Conservation (phyloP, 2,113 vertebrate species). For the Pseudois nayaur region DNA sequence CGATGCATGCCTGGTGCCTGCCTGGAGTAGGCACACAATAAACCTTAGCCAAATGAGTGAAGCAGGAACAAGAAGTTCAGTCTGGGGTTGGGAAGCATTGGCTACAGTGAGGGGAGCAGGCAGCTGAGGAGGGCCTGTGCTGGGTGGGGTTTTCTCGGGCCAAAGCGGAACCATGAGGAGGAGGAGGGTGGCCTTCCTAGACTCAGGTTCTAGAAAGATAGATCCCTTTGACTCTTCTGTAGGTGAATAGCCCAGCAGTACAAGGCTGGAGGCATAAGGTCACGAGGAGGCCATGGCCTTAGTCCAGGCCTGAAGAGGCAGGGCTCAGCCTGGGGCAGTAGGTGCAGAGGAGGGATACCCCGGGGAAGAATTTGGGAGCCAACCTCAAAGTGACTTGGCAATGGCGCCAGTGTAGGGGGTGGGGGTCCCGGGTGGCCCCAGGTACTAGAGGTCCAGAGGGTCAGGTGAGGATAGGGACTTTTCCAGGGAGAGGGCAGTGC, state of each 20-base stretch:
- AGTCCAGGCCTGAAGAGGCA: not conserved
- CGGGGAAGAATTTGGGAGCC: not conserved
- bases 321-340: not conserved
- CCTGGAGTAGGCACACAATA: fast-evolving
- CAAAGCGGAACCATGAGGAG: not conserved
- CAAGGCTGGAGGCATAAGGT: not conserved
- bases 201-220: not conserved
- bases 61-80: not conserved
- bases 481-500: not conserved
- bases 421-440: not conserved
- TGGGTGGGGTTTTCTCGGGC: not conserved
- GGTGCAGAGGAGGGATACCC: not conserved
- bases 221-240: not conserved
- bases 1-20: not conserved
- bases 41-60: not conserved
- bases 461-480: not conserved
- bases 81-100: not conserved
- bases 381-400: not conserved
- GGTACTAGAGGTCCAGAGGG: not conserved
- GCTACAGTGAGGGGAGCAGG: not conserved
- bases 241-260: not conserved
- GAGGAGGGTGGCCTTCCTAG: not conserved
- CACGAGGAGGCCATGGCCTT: not conserved
- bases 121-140: not conserved
- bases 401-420: not conserved